Evolutionary conservation across 2,888 invertebrate species (phyloP).

Genomic region (Leucophora obtusa): DNA sequence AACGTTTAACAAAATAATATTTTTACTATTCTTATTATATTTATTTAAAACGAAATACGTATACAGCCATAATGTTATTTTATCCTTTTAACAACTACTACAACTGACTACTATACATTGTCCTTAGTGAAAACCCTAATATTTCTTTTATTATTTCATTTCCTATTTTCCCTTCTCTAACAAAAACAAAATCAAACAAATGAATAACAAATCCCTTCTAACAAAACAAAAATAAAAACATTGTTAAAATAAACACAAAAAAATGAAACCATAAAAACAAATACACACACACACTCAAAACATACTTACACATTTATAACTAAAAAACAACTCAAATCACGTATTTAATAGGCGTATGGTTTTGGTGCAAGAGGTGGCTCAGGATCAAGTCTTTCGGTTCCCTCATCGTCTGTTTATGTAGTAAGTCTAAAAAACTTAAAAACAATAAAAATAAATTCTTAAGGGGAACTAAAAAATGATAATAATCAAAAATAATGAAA

Average conservation of each 20-base stretch:
- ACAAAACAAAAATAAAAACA: conserved; percentile 24
- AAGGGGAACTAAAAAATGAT: conserved; percentile 25
- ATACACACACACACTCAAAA: background rate
- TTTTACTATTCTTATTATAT: background rate
- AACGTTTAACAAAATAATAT: background rate
- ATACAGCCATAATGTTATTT: conserved; percentile 43
- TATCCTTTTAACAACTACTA: conserved; percentile 17
- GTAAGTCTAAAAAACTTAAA: conserved; percentile 81
- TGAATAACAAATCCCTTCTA: conserved; percentile 25
- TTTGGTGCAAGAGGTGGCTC: conserved; percentile 84
- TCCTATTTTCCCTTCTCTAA: conserved; percentile 23
- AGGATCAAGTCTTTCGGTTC: conserved; percentile 92
- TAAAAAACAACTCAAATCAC: conserved; percentile 36
- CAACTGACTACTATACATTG: background rate
- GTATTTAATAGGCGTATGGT: conserved; percentile 80
- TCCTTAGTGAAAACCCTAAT: conserved; percentile 35
- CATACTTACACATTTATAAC: conserved; percentile 6
- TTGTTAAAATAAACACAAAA: conserved; percentile 1
- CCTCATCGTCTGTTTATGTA: conserved; percentile 85
- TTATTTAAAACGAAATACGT: conserved; percentile 12
- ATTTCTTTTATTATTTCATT: conserved; percentile 48
- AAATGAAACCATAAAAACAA: background rate
- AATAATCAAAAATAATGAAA: conserved; percentile 30
- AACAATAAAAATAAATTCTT: conserved; percentile 39
- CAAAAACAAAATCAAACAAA: conserved; percentile 6